A percentile compares a stretch with the other conserved stretches of the same genome.
Evolutionary conservation across 2,113 vertebrate species (phyloP).

Genomic region (Neogobius melanostomus): DNA sequence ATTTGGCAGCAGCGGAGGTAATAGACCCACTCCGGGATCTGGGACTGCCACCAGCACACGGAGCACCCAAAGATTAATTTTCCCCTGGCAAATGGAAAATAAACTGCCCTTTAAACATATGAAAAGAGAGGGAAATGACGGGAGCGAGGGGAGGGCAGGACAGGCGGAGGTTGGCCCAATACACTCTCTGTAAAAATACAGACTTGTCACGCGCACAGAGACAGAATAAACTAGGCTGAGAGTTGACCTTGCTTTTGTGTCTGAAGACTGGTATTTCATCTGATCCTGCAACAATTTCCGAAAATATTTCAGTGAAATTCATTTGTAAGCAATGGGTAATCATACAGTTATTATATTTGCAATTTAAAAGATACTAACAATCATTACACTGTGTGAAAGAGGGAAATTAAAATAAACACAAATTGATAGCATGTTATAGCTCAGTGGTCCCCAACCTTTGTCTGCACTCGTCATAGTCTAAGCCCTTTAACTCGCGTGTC

Average conservation of each 20-base stretch:
- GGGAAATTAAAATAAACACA: too few relatives aligned
- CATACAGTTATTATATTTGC: too few relatives aligned
- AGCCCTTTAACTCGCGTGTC: too few relatives aligned
- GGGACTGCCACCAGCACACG: slow-evolving; percentile 47
- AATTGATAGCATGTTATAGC: too few relatives aligned
- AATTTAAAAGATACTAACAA: too few relatives aligned
- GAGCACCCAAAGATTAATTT: slow-evolving; percentile 59
- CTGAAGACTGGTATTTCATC: slow-evolving; percentile 40
- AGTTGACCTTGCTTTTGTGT: slow-evolving; percentile 68
- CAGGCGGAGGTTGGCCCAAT: slow-evolving; percentile 48
- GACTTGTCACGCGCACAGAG: slow-evolving; percentile 55
- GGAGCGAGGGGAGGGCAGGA: slow-evolving; percentile 33
- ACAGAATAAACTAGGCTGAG: slow-evolving; percentile 71
- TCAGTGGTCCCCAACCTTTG: too few relatives aligned
- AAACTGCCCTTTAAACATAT: slow-evolving; percentile 71
- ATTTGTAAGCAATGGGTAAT: neutral
- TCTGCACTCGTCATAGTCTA: too few relatives aligned
- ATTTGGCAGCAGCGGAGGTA: slow-evolving; percentile 66
- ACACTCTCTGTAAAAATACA: slow-evolving; percentile 62
- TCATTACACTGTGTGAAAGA: too few relatives aligned
- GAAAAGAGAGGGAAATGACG: slow-evolving; percentile 55
- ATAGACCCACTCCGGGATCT: slow-evolving; percentile 68
- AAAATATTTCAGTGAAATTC: slow-evolving; percentile 32
- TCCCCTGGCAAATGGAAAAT: slow-evolving; percentile 69
- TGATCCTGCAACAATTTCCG: slow-evolving; percentile 20